phyloP scores from a whole-genome alignment of 2,113 vertebrate genomes.

The Spea bombifrons region DNA sequence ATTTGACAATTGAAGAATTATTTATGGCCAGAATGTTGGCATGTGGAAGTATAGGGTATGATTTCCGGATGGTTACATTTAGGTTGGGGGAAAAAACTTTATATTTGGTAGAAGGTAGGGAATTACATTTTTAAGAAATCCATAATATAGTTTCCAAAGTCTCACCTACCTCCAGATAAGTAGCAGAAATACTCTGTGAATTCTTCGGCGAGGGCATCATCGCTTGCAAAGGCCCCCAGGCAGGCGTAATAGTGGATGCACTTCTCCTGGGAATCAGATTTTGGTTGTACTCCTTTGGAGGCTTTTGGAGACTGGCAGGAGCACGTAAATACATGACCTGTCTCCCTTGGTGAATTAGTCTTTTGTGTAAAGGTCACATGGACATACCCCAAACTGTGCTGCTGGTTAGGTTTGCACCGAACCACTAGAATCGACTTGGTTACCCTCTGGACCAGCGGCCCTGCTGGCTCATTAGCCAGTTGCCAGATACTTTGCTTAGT shows the following conservation, averaged over 20 bases:
- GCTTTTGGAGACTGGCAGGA: slow-evolving; percentile 63
- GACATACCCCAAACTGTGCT: slow-evolving; percentile 79
- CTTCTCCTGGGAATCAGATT: slow-evolving; percentile 45
- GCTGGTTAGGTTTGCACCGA: slow-evolving; percentile 73
- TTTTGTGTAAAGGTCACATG: slow-evolving; percentile 75
- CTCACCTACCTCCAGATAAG: slow-evolving; percentile 65
- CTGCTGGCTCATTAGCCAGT: slow-evolving; percentile 77
- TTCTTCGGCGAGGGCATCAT: slow-evolving; percentile 80
- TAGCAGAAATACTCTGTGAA: slow-evolving; percentile 78
- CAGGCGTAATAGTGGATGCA: slow-evolving; percentile 94
- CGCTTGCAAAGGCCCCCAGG: slow-evolving; percentile 85
- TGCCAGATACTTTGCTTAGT: slow-evolving; percentile 82
- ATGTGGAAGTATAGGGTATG: no score
- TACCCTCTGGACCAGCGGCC: slow-evolving; percentile 83
- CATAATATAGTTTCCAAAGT: no score
- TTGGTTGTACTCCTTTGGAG: slow-evolving; percentile 38
- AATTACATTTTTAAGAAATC: no score
- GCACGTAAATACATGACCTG: slow-evolving; percentile 67
- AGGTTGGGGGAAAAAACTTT: no score
- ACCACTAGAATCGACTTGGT: slow-evolving; percentile 77
- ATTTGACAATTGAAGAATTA: no score
- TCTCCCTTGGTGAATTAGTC: slow-evolving; percentile 47
- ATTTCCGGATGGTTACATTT: no score
- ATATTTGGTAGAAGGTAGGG: no score
- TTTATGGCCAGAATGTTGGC: no score